Evolutionary conservation across 2,888 invertebrate genomes (phyloP), one percentile per base, ranked within the genome.

Genomic region (Pecten maximus): DNA sequence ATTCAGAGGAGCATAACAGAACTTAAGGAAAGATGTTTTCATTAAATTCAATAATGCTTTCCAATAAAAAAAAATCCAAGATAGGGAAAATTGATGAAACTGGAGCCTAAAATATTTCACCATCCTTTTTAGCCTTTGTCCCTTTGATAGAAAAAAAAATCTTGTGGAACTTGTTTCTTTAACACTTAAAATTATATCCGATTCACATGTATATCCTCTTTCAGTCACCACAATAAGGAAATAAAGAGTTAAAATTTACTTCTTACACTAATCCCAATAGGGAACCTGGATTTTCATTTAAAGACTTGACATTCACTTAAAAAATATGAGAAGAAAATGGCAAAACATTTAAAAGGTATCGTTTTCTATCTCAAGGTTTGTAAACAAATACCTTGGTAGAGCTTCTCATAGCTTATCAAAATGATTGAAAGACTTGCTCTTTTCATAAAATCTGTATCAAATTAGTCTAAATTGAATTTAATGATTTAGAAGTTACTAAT

Each of bases 401-500:
- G 28, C 74, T 74, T 74, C 74, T 74, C 28, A 35, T 23, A 74
- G 28, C 74, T 35, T 35, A 74, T 35, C 16, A 54, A n/a, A 50
- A 54, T 28, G 74, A 74, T 35, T 74, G 35, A 35, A 74, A 74
- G 35, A 74, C 74, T 74, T 74, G 74, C 35, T 35, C 74, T 74
- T 74, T 74, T 35, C 74, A 74, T 28, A 10, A 74, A 74, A 28
- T 74, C 74, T 35, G 74, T 74, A 74, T 74, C 74, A 74, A 74
- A 74, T 74, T 74, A 74, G 74, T 35, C 35, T 74, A 12, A 74
- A 74, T 74, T 74, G 12, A 74, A 74, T 35, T 6, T 74, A 74
- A 74, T 74, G 74, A 74, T 74, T 74, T 35, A 35, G 74, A 35
- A 35, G 74, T 35, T 74, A 74, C 74, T 74, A 74, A 74, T 74